Conservation (phyloP, 2,113 vertebrate genomes). For the Dendrocopos noguchii region DNA sequence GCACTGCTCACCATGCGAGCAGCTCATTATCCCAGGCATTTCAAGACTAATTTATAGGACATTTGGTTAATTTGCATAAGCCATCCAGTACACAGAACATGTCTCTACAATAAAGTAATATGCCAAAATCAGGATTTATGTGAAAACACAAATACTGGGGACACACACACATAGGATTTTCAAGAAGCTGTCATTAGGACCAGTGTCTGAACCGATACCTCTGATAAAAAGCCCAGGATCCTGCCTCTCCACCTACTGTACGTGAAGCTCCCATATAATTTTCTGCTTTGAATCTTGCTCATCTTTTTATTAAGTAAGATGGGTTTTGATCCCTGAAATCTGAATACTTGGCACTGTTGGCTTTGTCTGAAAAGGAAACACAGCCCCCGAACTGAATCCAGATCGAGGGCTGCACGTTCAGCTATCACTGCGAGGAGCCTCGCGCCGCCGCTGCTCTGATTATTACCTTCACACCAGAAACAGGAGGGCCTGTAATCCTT, state of each 20-base stretch:
- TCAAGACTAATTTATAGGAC: conserved; percentile 59
- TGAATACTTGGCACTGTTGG: not conserved
- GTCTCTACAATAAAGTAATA: conserved; percentile 54
- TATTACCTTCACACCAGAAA: conserved; percentile 44
- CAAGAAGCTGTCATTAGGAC: conserved; percentile 10
- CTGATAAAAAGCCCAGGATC: conserved; percentile 4
- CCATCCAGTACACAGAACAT: conserved; percentile 43
- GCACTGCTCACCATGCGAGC: not conserved
- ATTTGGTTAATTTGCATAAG: conserved; percentile 69
- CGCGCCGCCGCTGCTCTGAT: not conserved
- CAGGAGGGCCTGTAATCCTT: conserved; percentile 1
- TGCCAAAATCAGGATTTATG: conserved; percentile 49
- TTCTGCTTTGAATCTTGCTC: conserved; percentile 53
- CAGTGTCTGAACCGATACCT: not conserved
- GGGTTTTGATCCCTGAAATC: conserved; percentile 50
- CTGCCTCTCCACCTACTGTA: conserved; percentile 22
- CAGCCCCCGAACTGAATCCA: conserved; percentile 49
- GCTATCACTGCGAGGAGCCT: not conserved
- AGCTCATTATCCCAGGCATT: conserved; percentile 53
- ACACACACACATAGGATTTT: not conserved
- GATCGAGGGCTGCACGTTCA: not conserved
- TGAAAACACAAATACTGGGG: conserved; percentile 4
- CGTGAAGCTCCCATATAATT: conserved; percentile 57
- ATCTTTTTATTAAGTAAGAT: conserved; percentile 61
- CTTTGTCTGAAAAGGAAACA: conserved; percentile 66